phyloP scores from a whole-genome alignment of 2,113 vertebrate species.

The Nanger granti region DNA sequence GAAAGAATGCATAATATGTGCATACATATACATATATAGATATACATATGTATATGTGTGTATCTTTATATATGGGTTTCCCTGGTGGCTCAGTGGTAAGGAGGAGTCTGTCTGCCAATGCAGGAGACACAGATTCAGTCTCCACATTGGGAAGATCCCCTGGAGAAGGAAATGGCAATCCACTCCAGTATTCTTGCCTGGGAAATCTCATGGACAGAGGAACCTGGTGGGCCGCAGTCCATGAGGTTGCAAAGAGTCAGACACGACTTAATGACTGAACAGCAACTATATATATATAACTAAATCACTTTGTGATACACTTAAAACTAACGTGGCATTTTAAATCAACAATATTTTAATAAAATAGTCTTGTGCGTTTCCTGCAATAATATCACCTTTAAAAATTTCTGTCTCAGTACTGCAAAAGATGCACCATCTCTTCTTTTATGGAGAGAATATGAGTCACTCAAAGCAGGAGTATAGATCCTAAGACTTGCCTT shows the following conservation, averaged over 20 bases:
- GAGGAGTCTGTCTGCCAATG: background rate
- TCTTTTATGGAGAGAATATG: background rate
- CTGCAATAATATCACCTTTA: background rate
- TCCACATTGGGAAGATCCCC: background rate
- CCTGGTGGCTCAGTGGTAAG: no score
- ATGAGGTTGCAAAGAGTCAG: background rate
- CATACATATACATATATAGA: background rate
- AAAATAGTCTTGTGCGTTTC: background rate
- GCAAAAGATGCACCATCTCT: background rate
- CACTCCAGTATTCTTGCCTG: background rate
- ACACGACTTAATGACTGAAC: no score
- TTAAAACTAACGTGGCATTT: background rate
- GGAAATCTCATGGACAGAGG: background rate
- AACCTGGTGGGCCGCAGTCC: background rate
- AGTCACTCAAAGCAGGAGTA: background rate
- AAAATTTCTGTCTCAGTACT: background rate
- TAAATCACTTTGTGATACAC: background rate
- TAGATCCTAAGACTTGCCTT: background rate
- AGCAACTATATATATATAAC: background rate
- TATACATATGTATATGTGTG: background rate
- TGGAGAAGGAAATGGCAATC: background rate
- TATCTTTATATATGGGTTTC: background rate
- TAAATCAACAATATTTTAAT: background rate
- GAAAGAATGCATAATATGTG: background rate
- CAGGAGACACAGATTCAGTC: background rate